Conservation (phyloP, 2,888 invertebrate genomes). For the Pachliopta kotzebuea region DNA sequence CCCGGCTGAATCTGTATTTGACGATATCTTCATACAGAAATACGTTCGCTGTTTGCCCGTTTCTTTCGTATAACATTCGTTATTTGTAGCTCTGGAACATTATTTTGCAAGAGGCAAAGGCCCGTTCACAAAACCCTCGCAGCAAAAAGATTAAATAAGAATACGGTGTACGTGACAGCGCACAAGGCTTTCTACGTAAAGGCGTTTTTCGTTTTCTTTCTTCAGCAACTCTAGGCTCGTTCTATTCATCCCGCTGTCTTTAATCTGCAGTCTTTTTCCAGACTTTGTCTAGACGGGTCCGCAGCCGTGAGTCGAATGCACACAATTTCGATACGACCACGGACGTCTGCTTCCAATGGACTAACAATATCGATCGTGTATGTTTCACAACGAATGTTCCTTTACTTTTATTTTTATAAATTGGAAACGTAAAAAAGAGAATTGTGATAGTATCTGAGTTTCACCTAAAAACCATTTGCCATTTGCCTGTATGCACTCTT, state of each 20-base stretch:
- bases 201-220: constrained; percentile 71
- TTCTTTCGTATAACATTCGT: constrained; percentile 35
- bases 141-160: constrained; percentile 74
- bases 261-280: constrained; percentile 66
- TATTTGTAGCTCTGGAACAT: constrained; percentile 38
- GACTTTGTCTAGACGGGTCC: constrained; percentile 66
- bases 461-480: too few species aligned
- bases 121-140: constrained; percentile 49
- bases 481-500: too few species aligned
- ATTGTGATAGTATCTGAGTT: not conserved
- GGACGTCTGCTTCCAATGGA: constrained; percentile 41
- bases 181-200: constrained; percentile 66
- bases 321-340: constrained; percentile 51
- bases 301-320: constrained; percentile 42
- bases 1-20: not conserved
- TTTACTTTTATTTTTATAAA: constrained; percentile 12
- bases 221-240: constrained; percentile 57
- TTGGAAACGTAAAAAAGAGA: not conserved
- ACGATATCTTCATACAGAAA: constrained; percentile 8
- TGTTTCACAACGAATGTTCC: constrained; percentile 6
- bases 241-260: constrained; percentile 71
- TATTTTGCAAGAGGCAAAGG: constrained; percentile 49
- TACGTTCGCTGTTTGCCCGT: constrained; percentile 14
- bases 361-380: constrained; percentile 37
- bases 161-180: constrained; percentile 73